Evolutionary conservation across 1,140 invertebrate genomes (phyloP), one percentile per base, ranked within the genome.

Genomic region (Dendroctonus ponderosae): DNA sequence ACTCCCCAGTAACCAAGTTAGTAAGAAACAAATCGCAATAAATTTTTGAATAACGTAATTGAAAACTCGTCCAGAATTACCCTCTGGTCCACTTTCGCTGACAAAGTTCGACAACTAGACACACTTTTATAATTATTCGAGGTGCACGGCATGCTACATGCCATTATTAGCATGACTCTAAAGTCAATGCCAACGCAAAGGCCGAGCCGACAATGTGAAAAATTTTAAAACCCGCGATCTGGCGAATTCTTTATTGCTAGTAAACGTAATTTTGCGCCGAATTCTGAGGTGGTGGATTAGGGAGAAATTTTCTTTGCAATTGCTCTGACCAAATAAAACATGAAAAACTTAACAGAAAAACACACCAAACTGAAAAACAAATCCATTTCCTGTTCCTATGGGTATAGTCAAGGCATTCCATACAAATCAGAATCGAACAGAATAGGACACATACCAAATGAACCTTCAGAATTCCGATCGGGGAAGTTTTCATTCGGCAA

Each of bases 271-370:
- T 26, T 26, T 26, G 26, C 26, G 26, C 3, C 26, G 26, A 3
- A 26, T 26, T 26, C 26, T 26, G 26, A 26, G 26, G 26, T 26
- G 26, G 26, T 26, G 26, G 26, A 26, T 26, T 26, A 26, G 26
- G 26, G 26, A 26, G 26, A 26, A 26, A 56, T 12, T 68, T 68
- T 68, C 66, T 68, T 68, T 68, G 66, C 66, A 68, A 68, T 44
- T 62, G 44, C 12, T 68, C 57, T 68, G 66, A 60, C 65, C 11
- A 61, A 67, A 67, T 40, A 52, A 66, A 59, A 59, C 14, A 54
- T 42, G 49, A 61, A 67, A 66, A 67, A 67, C 53, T 41, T 9
- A 56, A 58, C 44, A 46, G 42, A 67, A 61, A 61, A 58, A 46
- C 57, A 67, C 51, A 66, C 51, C 42, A 67, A 61, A 61, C 49